phyloP scores from a whole-genome alignment of 2,888 invertebrate genomes.

The Dorcus parallelipipedus region DNA sequence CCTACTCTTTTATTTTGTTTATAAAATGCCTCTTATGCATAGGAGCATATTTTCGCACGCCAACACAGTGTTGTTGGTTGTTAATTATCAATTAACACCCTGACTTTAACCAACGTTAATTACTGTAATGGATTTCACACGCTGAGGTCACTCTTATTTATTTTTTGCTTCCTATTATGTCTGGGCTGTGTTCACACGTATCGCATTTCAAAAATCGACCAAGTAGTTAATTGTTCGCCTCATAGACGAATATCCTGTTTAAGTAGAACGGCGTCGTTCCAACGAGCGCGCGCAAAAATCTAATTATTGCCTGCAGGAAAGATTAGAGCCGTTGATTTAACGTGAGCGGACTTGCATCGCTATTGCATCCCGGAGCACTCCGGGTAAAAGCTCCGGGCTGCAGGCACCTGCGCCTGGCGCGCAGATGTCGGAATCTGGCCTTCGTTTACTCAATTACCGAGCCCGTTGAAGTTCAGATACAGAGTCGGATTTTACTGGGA shows the following conservation, averaged over 20 bases:
- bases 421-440: constrained; percentile 43
- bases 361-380: constrained; percentile 28
- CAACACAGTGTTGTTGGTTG: constrained; percentile 28
- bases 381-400: constrained; percentile 39
- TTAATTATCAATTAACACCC: constrained; percentile 34
- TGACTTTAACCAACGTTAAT: constrained; percentile 32
- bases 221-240: constrained; percentile 3
- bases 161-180: constrained; percentile 26
- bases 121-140: constrained; percentile 32
- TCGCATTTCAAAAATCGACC: constrained; percentile 1
- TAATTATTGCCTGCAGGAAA: constrained; percentile 25
- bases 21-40: background rate
- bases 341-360: constrained; percentile 34
- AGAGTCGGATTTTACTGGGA: constrained; percentile 11
- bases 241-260: constrained; percentile 1
- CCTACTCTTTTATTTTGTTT: too few species aligned
- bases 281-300: constrained; percentile 5
- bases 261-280: background rate
- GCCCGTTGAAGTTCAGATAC: constrained; percentile 23
- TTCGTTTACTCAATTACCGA: constrained; percentile 37
- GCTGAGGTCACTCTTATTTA: constrained; percentile 33
- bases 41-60: constrained; percentile 26
- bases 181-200: background rate
- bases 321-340: constrained; percentile 43
- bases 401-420: constrained; percentile 38